Evolutionary conservation across 2,797 vertebrate species (phyloP).

Genomic region (Corythornis leucogaster): DNA sequence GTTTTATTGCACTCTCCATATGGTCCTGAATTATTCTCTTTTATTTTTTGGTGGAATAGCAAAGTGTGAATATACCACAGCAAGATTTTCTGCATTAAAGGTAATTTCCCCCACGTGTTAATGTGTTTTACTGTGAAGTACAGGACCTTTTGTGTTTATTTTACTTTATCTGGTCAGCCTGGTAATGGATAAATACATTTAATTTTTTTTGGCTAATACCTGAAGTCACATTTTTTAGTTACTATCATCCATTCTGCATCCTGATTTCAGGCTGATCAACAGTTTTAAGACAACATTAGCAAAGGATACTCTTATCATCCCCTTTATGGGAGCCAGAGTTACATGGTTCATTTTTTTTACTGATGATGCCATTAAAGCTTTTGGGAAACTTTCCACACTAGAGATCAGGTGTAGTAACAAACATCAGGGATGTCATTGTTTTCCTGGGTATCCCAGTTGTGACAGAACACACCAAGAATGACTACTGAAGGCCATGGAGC

Average conservation of each 20-base stretch:
- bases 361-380: not conserved
- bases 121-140: not conserved
- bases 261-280: not conserved
- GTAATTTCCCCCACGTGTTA: not conserved
- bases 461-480: not conserved
- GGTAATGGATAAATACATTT: not conserved
- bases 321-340: not conserved
- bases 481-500: not conserved
- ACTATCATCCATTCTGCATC: not conserved
- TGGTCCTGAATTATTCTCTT: not conserved
- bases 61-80: not conserved
- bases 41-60: too few relatives aligned
- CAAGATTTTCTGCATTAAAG: not conserved
- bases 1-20: not conserved
- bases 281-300: not conserved
- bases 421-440: not conserved
- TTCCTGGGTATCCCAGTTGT: not conserved
- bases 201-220: not conserved
- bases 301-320: not conserved
- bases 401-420: not conserved
- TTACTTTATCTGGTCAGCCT: not conserved
- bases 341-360: not conserved
- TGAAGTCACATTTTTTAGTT: not conserved
- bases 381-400: not conserved
- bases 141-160: not conserved